Evolutionary conservation across 2,797 vertebrate species (phyloP).

Genomic region (Cyclura pinguis): DNA sequence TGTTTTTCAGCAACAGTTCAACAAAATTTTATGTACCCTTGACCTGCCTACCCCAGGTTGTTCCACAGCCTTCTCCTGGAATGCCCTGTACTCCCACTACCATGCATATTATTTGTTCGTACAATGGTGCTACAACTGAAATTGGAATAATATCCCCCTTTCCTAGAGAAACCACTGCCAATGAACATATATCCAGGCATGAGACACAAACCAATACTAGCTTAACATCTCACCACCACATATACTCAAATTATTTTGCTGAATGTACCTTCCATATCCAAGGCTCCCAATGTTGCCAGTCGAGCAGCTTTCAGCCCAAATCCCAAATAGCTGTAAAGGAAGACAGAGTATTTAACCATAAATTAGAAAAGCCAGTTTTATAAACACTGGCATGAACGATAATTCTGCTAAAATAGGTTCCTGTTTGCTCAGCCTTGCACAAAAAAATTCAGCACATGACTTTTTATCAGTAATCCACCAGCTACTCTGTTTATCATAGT

Average conservation of each 20-base stretch:
- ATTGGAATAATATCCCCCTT: background rate
- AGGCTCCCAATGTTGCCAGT: conserved; percentile 91
- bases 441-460: background rate
- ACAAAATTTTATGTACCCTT: background rate
- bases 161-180: conserved; percentile 33
- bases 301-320: conserved; percentile 94
- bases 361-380: conserved; percentile 14
- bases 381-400: background rate
- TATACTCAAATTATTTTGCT: conserved; percentile 2
- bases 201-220: background rate
- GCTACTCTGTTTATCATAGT: background rate
- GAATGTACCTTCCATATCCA: conserved; percentile 88
- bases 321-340: conserved; percentile 90
- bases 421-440: background rate
- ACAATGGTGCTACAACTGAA: background rate
- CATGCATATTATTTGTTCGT: background rate
- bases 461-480: background rate
- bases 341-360: background rate
- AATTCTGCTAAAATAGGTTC: conserved; percentile 1
- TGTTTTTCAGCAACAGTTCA: background rate
- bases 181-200: conserved; percentile 16
- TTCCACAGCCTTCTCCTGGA: background rate
- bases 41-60: background rate
- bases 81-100: background rate
- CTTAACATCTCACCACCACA: background rate